Conservation (phyloP, 2,113 vertebrate species). For the Callithrix jacchus region DNA sequence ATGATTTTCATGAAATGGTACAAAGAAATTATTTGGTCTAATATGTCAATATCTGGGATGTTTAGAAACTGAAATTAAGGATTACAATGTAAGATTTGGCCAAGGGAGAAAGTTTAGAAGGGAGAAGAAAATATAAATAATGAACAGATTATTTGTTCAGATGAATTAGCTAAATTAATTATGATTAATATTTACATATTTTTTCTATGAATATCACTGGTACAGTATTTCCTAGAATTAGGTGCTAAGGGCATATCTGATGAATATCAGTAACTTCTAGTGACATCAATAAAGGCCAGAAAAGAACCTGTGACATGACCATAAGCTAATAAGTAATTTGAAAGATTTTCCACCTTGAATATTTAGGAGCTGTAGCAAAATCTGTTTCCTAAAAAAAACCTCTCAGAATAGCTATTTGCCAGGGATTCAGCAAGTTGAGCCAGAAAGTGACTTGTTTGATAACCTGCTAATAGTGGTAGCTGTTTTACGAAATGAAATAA, state of each 20-base stretch:
- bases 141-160: not conserved
- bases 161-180: not conserved
- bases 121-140: not conserved
- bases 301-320: not conserved
- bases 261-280: not conserved
- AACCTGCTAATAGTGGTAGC: not conserved
- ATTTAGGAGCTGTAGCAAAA: not conserved
- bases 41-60: not conserved
- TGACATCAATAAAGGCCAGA: not conserved
- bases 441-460: not conserved
- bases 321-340: not conserved
- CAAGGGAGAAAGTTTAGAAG: not conserved
- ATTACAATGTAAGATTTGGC: not conserved
- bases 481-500: not conserved
- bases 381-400: not conserved
- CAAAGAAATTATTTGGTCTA: not conserved
- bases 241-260: not conserved
- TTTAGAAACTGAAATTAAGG: conserved; percentile 5
- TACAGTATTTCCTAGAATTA: not conserved
- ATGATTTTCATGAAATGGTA: not conserved
- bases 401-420: not conserved
- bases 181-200: not conserved
- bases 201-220: not conserved
- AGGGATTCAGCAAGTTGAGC: not conserved
- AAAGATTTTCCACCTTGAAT: conserved; percentile 24